Evolutionary conservation across 2,113 vertebrate species (phyloP).

Genomic region (Desmodus rotundus): DNA sequence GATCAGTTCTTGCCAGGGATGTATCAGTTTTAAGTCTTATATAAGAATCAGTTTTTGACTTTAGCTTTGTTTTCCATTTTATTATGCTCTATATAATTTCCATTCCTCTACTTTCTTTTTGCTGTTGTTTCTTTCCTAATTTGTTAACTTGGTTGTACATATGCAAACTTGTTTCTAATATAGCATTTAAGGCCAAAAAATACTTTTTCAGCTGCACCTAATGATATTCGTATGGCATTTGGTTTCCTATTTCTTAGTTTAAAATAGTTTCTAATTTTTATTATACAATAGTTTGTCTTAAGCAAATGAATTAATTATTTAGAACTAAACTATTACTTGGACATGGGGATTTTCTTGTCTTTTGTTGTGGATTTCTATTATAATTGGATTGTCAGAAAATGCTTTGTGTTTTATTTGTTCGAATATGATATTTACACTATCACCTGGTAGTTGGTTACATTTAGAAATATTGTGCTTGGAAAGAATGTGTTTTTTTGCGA

Average conservation of each 20-base stretch:
- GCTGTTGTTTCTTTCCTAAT: neutral
- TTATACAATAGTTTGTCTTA: neutral
- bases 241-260: slow-evolving; percentile 13
- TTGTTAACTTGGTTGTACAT: neutral
- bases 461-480: neutral
- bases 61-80: slow-evolving; percentile 12
- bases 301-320: neutral
- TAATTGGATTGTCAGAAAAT: slow-evolving; percentile 5
- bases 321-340: neutral
- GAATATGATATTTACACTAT: neutral
- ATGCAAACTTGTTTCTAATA: neutral
- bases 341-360: neutral
- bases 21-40: neutral
- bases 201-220: neutral
- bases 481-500: neutral
- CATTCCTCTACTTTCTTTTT: neutral
- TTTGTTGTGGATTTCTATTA: neutral
- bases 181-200: neutral
- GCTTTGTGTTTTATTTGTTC: neutral
- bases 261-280: slow-evolving; percentile 21
- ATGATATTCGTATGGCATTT: neutral
- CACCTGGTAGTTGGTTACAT: neutral
- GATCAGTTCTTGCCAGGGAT: neutral
- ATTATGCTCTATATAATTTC: neutral
- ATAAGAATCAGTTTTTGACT: neutral